Percentiles rank a stretch among this genome's conserved stretches.
phyloP scores from a whole-genome alignment of 2,113 vertebrate species.

The Varanus komodoensis region DNA sequence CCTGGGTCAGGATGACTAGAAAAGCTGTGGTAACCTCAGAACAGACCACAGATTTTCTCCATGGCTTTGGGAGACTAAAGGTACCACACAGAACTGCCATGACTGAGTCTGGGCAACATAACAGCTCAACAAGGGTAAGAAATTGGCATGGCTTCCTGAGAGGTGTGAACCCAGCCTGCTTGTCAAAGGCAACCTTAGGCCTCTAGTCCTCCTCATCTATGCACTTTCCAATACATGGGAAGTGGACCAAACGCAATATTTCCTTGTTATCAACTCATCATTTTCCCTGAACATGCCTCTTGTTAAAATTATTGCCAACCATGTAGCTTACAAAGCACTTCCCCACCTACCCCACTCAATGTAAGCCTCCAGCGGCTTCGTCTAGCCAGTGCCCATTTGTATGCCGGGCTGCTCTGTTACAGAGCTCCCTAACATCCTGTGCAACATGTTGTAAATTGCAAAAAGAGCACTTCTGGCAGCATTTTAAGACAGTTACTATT shows the following conservation, averaged over 20 bases:
- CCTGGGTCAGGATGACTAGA: no score
- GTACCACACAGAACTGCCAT: no score
- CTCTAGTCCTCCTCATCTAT: not conserved
- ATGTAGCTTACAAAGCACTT: not conserved
- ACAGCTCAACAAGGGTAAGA: no score
- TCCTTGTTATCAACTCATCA: not conserved
- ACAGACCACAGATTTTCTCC: no score
- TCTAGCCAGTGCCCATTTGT: conserved; percentile 8
- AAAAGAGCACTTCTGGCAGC: conserved; percentile 67
- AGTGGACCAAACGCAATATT: not conserved
- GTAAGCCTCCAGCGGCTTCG: conserved; percentile 22
- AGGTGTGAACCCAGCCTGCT: no score
- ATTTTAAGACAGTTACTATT: conserved; percentile 54
- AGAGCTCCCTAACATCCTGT: conserved; percentile 55
- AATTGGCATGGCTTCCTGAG: no score
- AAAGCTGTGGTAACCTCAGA: no score
- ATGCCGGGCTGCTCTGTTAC: conserved; percentile 43
- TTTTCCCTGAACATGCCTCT: conserved; percentile 8
- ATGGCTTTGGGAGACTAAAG: no score
- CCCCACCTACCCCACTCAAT: conserved; percentile 10
- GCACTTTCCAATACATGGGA: not conserved
- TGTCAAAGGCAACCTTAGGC: not conserved
- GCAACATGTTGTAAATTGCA: conserved; percentile 65
- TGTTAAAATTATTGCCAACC: not conserved
- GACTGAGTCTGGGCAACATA: no score